Percentiles rank a stretch among this genome's conserved stretches.
These are phyloP conservation scores for Salmo trutta DNA, from an alignment of 2,797 vertebrate genomes.

Conservation along the genomic window DNA sequence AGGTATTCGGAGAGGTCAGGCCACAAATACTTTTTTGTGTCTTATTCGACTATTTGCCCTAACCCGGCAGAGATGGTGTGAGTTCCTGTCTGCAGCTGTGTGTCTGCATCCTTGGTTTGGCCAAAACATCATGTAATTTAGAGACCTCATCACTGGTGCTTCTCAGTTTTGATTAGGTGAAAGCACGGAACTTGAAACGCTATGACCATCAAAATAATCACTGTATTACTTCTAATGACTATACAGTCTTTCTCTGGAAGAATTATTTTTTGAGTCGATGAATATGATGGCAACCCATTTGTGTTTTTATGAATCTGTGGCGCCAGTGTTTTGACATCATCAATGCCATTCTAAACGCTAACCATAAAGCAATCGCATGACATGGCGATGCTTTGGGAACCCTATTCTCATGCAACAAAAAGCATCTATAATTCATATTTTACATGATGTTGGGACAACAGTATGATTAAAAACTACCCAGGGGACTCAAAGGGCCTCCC, in stretches of 20 bases:
- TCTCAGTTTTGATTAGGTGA: not conserved
- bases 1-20: constrained; percentile 29
- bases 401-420: constrained; percentile 7
- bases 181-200: constrained; percentile 27
- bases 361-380: constrained; percentile 20
- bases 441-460: constrained; percentile 33
- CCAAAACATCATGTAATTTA: constrained; percentile 54
- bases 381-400: constrained; percentile 4
- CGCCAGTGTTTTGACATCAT: constrained; percentile 56
- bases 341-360: constrained; percentile 13
- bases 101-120: constrained; percentile 46
- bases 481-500: constrained; percentile 3
- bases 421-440: constrained; percentile 38
- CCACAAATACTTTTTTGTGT: constrained; percentile 48
- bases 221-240: constrained; percentile 41
- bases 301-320: constrained; percentile 55
- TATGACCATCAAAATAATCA: constrained; percentile 55
- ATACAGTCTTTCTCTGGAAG: constrained; percentile 54
- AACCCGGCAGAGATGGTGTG: constrained; percentile 45
- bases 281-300: constrained; percentile 47
- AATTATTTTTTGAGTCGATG: constrained; percentile 11
- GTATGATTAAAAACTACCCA: not conserved
- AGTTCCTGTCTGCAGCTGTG: constrained; percentile 56
- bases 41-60: constrained; percentile 29
- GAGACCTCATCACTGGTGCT: not conserved